Percentiles rank a stretch among this genome's conserved stretches.
Evolutionary conservation across 2,113 vertebrate species (phyloP).

Genomic region (Barnardius zonarius): DNA sequence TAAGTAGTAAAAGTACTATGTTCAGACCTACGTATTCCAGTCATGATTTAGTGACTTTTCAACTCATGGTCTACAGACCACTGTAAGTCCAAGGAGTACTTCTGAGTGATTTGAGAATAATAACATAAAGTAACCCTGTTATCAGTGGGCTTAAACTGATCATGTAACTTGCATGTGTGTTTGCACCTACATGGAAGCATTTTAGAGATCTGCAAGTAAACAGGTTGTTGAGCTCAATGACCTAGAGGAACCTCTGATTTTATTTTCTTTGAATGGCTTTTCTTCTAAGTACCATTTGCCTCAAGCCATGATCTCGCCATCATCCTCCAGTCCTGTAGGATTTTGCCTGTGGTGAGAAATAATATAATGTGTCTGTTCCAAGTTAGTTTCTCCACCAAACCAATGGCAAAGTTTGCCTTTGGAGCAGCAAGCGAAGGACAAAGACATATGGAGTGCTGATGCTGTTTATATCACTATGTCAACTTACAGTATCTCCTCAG

Average conservation of each 20-base stretch:
- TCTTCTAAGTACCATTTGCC: background rate
- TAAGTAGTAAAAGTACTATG: background rate
- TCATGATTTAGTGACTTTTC: background rate
- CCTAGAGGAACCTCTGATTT: background rate
- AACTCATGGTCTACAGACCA: background rate
- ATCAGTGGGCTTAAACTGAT: background rate
- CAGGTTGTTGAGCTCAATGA: background rate
- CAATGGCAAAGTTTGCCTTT: background rate
- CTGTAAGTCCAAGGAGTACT: background rate
- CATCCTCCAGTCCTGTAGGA: background rate
- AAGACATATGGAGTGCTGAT: background rate
- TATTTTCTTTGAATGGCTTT: background rate
- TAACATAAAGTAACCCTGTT: background rate
- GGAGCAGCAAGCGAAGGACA: background rate
- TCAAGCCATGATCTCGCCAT: background rate
- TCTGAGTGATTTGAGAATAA: background rate
- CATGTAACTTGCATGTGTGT: background rate
- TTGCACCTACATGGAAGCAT: background rate
- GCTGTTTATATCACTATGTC: background rate
- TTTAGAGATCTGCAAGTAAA: background rate
- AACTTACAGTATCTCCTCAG: background rate
- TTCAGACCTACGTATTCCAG: background rate
- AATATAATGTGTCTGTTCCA: background rate
- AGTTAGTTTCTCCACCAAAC: background rate
- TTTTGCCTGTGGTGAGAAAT: background rate